Base-by-base conservation (phyloP, 2,113 vertebrate genomes). In the Panurus biarmicus region DNA sequence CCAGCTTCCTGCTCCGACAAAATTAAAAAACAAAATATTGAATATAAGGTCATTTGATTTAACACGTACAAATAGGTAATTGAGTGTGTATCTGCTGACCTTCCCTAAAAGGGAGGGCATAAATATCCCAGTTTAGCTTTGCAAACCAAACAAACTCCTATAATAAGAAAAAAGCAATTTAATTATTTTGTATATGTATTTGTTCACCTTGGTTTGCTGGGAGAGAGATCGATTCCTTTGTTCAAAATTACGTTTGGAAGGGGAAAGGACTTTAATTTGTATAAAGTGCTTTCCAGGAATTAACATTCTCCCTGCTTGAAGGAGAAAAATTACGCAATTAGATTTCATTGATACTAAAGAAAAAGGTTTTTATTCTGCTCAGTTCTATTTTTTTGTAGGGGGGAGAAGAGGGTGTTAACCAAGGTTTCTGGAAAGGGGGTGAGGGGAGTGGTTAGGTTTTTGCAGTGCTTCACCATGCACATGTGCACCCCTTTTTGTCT, bases 21-120 rank as follows among this genome's bases (percentile, higher is more conserved):
- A 98, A 98, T 95, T 97, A 92, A 97, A 97, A 97, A 96, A 95
- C 95, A 97, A 97, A 97, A 96, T 97, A 97, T 94, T 97, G 97
- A 95, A 96, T 96, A 93, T 85, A 87, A 61, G 91, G 94, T 87
- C 28, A 0, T 85, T 93, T 97, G 96, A 97, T 97, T 97, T 97
- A 98, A 69, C 31, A 2, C 28, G 54, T 79, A 82, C 78, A 97
- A 98, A 96, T 80, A 96, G 73, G 92, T 88, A 89, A 95, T 85
- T 91, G 89, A 91, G 86, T 86, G 33, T 95, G 51, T 96, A 95
- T 95, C 95, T 96, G 75, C 71, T 96, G 87, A 95, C 93, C 95
- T 97, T 96, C 48, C 86, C 85, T 90, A 93, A 95, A 47, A 97
- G 94, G 74, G 96, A 97, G 96, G 92, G 54, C 76, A 97, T 97